Evolutionary conservation across 2,888 invertebrate species (phyloP).

Genomic region (Drosophila leonis): DNA sequence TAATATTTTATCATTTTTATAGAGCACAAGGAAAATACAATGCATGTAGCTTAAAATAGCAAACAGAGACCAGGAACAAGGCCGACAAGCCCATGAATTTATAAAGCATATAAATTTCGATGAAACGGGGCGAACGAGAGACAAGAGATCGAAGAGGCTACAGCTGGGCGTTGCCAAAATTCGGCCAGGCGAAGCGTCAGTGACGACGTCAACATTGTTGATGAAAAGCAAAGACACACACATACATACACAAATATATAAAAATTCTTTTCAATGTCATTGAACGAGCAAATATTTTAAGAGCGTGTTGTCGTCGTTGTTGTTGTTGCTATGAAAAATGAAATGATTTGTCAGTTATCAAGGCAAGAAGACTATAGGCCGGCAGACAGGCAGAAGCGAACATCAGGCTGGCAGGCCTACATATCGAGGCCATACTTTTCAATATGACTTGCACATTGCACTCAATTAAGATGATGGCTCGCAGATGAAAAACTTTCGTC

Average conservation of each 20-base stretch:
- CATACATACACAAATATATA: conserved; percentile 16
- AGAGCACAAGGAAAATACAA: conserved; percentile 25
- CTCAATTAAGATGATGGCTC: conserved; percentile 66
- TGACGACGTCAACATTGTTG: conserved; percentile 56
- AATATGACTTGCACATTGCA: conserved; percentile 51
- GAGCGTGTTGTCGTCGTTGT: conserved; percentile 50
- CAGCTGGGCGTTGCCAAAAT: conserved; percentile 51
- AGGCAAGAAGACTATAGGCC: conserved; percentile 44
- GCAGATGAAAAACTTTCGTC: conserved; percentile 29
- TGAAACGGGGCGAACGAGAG: conserved; percentile 28
- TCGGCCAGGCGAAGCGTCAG: conserved; percentile 59
- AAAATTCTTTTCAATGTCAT: conserved; percentile 78
- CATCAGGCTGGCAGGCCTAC: conserved; percentile 6
- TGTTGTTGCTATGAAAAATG: conserved; percentile 52
- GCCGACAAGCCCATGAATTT: conserved; percentile 51
- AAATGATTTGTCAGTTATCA: conserved; percentile 75
- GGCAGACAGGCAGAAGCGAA: conserved; percentile 8
- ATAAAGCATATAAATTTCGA: conserved; percentile 57
- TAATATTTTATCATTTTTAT: conserved; percentile 41
- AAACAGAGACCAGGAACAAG: conserved; percentile 38
- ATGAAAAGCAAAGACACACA: conserved; percentile 30
- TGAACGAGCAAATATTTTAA: conserved; percentile 74
- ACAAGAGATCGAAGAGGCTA: conserved; percentile 32
- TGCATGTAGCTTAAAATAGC: conserved; percentile 56
- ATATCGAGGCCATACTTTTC: conserved; percentile 58